Evolutionary conservation across 2,888 invertebrate genomes (phyloP), one percentile per base, ranked within the genome.

Genomic region (Balanococcus diminutus): DNA sequence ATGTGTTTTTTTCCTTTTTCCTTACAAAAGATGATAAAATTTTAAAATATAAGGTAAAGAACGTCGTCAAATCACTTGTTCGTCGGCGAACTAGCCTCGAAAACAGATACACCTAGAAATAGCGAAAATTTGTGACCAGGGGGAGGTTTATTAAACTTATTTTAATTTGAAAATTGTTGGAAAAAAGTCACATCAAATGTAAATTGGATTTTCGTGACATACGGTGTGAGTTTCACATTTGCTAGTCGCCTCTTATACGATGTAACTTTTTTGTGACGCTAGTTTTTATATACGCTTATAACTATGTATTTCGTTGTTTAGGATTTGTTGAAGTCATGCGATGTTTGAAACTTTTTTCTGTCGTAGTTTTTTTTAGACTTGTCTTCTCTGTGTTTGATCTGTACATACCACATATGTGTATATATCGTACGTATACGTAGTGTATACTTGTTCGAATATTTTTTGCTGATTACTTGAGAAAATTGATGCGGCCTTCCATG

Each of bases 41-140:
- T 75, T 75, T 75, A 75, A 75, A 75, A 75, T 32, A 32, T 32
- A 32, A 75, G 32, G 75, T 75, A 75, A 75, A 75, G 75, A 75
- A 75, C n/a, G 75, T 75, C 75, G 75, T 36, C 32, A 32, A 75
- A 32, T 75, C 75, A 32, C 75, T 75, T 32, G 75, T 75, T 75
- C 75, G 75, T n/a, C 28, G 67, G 28, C 32, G 14, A 75, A 75
- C 75, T 31, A n/a, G 75, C n/a, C 31, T n/a, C n/a, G 16, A 75
- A n/a, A 19, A 51, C 51, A 51, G 51, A 51, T 51, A 51, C 19
- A 51, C 19, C 19, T 51, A 51, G n/a, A n/a, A n/a, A n/a, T 19
- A 51, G 51, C 51, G 19, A 51, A 51, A 36, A 61, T 61, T 75
- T 75, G 31, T 36, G 32, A 75, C 75, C 75, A n/a, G 8, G 16